Evolutionary conservation across 92 coral and sea anemone species (phyloP).

Genomic region (Zoanthus solanderi): DNA sequence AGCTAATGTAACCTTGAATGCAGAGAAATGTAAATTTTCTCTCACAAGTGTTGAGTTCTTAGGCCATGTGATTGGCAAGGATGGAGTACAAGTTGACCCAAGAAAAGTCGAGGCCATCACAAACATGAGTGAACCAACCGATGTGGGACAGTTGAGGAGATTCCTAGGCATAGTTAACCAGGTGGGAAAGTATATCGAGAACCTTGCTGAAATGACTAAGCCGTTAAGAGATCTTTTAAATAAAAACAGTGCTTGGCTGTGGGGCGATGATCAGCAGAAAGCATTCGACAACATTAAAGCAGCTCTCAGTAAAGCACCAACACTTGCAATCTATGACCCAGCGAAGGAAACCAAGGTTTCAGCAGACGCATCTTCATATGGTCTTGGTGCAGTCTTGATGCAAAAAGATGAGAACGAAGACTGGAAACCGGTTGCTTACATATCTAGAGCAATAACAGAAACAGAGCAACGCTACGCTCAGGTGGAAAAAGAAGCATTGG

Average conservation of each 20-base stretch:
- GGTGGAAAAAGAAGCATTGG: constrained; percentile 36
- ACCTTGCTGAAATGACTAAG: background rate
- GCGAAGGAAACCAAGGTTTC: background rate
- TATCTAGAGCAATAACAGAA: constrained; percentile 7
- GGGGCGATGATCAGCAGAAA: constrained; percentile 29
- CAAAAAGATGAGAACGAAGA: background rate
- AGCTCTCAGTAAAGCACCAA: background rate
- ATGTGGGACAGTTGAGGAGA: constrained; percentile 56
- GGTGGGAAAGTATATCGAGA: constrained; percentile 33
- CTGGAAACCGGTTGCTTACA: constrained; percentile 40
- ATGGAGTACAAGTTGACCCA: constrained; percentile 39
- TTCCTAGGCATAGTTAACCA: background rate
- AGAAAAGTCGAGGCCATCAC: constrained; percentile 46
- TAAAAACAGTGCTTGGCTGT: constrained; percentile 29
- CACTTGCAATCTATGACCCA: background rate
- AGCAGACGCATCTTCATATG: constrained; percentile 5
- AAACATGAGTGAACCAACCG: constrained; percentile 61
- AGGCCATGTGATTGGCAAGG: constrained; percentile 37
- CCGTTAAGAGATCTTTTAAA: constrained; percentile 67
- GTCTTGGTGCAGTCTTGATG: constrained; percentile 15
- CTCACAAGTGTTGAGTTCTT: constrained; percentile 31
- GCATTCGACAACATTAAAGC: constrained; percentile 62
- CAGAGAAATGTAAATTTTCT: constrained; percentile 35
- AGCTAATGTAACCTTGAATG: constrained; percentile 37
- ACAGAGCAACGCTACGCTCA: constrained; percentile 35